Evolutionary conservation across 2,797 vertebrate genomes (phyloP), one percentile per base, ranked within the genome.

Genomic region (Chaetophractus vellerosus): DNA sequence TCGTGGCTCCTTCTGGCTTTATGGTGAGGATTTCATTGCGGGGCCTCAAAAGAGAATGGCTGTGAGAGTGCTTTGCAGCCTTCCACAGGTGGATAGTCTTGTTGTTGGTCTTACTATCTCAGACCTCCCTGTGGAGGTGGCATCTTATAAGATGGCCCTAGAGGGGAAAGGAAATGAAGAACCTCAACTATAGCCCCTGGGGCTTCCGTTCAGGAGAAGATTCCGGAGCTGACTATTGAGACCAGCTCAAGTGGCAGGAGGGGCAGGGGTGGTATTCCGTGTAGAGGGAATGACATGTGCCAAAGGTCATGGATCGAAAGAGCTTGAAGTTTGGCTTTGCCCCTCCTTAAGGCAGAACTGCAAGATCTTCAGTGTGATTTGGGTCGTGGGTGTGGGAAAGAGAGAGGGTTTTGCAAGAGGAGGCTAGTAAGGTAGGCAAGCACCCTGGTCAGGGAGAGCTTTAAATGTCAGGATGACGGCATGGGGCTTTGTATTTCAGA

Each of bases 11-110:
- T 55, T 4, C 1, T 1, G 88, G 72, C 36, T 48, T n/a, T 19
- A 36, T 2, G 12, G n/a, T 23, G 61, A 88, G 19, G 26, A 16
- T 33, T 52, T 12, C 18, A 12, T 31, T 9, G 0, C 0, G 72
- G 61, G 21, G 48, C 12, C 36, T 16, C 6, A 12, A 2, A 7
- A 64, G 28, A 9, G 19, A 9, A 21, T 18, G 31, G 28, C 10
- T 12, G 0, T 5, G 11, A 19, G 21, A 6, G 50, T 1, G 50
- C 6, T 72, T 33, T 9, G 6, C 6, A 48, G 6, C 2, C 61
- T 31, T 14, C 71, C 31, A 48, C 0, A 0, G 45, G n/a, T 1
- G 1, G 1, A 5, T 1, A 1, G 63, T 23, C 64, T 16, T 9
- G 48, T 18, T 28, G 24, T 5, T 10, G 81, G 2, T 19, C 18